Evolutionary conservation across 1,140 invertebrate genomes (phyloP).

Genomic region (Gonioctena quinquepunctata): DNA sequence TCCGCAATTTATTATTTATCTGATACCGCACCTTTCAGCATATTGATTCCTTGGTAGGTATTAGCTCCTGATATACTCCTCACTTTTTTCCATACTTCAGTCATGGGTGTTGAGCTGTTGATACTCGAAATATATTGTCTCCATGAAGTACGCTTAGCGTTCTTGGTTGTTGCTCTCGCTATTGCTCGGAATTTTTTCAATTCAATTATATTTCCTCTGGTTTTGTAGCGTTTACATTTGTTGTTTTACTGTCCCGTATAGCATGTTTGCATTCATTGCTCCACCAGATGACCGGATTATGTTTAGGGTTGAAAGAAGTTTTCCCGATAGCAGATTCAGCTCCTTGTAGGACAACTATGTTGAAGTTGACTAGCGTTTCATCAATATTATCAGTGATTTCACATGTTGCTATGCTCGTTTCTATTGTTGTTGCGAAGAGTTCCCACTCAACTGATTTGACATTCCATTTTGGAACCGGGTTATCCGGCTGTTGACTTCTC

Average conservation of each 20-base stretch:
- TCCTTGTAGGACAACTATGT: neutral
- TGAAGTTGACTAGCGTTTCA: neutral
- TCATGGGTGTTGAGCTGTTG: neutral
- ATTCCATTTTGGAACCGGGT: no score
- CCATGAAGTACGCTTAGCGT: neutral
- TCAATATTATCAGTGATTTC: neutral
- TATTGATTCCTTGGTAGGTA: neutral
- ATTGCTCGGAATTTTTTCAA: constrained; percentile 6
- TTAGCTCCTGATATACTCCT: neutral
- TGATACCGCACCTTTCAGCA: no score
- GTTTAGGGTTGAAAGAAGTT: neutral
- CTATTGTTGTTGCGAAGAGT: neutral
- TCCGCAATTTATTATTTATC: neutral
- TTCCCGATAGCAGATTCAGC: neutral
- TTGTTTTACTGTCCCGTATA: constrained; percentile 12
- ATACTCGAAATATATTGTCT: constrained; percentile 5
- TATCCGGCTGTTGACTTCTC: no score
- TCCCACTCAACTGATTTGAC: neutral
- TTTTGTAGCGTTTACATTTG: neutral
- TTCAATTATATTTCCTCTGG: neutral
- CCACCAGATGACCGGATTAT: constrained; percentile 10
- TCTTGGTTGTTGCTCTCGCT: neutral
- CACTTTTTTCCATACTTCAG: neutral
- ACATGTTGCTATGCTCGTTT: neutral
- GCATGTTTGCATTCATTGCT: constrained; percentile 3